Conservation (phyloP, 2,888 invertebrate species). For the Creontiades dilutus region DNA sequence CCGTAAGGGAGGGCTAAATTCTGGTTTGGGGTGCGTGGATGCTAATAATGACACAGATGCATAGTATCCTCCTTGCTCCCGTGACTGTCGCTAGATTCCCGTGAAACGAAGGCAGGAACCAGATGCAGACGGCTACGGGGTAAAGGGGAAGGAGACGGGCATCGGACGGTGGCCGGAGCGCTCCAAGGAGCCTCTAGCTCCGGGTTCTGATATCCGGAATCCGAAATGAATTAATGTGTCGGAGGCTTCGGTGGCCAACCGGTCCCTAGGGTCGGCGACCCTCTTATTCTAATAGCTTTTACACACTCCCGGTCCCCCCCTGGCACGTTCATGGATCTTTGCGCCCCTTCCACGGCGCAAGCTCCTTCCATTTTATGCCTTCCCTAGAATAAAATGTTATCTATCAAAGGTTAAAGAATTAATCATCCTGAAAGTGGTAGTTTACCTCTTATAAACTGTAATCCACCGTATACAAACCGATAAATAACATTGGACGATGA, state of each 20-base stretch:
- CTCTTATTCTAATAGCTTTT: slow-evolving; percentile 72
- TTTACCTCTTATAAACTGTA: background rate
- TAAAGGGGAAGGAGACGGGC: background rate
- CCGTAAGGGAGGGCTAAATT: no score
- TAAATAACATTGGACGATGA: no score
- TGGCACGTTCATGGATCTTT: background rate
- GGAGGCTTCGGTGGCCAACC: slow-evolving; percentile 66
- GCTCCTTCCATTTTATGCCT: background rate
- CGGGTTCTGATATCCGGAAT: slow-evolving; percentile 69
- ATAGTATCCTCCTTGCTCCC: no score
- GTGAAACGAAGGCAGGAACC: no score
- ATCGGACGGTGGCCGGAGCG: background rate
- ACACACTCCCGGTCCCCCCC: slow-evolving; percentile 35
- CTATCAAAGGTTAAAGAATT: background rate
- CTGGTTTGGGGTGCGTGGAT: no score
- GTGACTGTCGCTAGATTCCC: no score
- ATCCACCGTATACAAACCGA: no score
- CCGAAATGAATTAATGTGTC: slow-evolving; percentile 72
- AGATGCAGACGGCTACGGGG: no score
- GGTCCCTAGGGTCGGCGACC: slow-evolving; percentile 71
- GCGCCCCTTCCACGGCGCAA: background rate
- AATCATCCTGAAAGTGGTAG: background rate
- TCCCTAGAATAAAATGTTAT: background rate
- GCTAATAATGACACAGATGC: no score
- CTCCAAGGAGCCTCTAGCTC: background rate